Conservation (phyloP, 64 coral and sea anemone genomes). For the Montipora cactus region DNA sequence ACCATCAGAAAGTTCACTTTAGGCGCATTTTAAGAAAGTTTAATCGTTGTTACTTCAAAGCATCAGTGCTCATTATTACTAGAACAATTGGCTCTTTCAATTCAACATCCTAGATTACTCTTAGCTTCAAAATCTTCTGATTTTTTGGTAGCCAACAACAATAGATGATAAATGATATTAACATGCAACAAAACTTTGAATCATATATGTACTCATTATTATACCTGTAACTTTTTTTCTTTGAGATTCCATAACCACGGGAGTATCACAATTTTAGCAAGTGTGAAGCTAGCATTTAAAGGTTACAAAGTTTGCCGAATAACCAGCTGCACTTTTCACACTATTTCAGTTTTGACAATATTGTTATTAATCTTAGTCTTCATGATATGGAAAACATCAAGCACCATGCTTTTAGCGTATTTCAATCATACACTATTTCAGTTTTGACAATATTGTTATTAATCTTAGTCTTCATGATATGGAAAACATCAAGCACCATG, state of each 20-base stretch:
- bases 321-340: slow-evolving; percentile 26
- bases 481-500: slow-evolving; percentile 9
- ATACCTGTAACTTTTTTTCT: slow-evolving; percentile 18
- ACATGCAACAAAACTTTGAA: slow-evolving; percentile 16
- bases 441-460: slow-evolving; percentile 21
- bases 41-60: slow-evolving; percentile 22
- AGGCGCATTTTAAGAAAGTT: not conserved
- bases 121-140: slow-evolving; percentile 15
- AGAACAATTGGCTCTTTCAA: slow-evolving; percentile 6
- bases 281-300: slow-evolving; percentile 16
- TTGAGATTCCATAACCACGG: slow-evolving; percentile 4
- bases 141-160: slow-evolving; percentile 21
- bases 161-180: slow-evolving; percentile 1
- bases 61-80: slow-evolving; percentile 23
- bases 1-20: not conserved
- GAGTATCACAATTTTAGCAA: slow-evolving; percentile 29
- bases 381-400: slow-evolving; percentile 20
- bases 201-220: slow-evolving; percentile 11
- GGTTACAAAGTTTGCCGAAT: slow-evolving; percentile 23
- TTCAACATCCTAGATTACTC: not conserved
- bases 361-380: slow-evolving; percentile 23
- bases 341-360: slow-evolving; percentile 24
- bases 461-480: slow-evolving; percentile 26
- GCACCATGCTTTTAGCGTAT: slow-evolving; percentile 13
- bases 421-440: slow-evolving; percentile 35